These are phyloP conservation scores for Tolmerus cingulatus DNA, from an alignment of 2,888 invertebrate genomes.

Conservation along the genomic window DNA sequence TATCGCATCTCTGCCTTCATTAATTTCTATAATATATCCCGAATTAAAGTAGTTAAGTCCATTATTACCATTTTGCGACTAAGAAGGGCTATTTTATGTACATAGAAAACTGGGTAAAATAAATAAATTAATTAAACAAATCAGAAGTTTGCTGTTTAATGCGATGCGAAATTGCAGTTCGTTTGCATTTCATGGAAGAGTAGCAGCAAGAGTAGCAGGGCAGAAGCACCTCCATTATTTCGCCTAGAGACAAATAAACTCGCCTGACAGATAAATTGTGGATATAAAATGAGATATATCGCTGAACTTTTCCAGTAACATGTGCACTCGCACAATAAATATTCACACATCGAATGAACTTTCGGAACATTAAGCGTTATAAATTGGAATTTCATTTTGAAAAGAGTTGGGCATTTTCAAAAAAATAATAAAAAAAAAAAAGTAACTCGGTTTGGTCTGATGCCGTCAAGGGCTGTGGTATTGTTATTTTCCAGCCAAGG, in stretches of 20 bases:
- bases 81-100: not conserved
- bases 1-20: too few species aligned
- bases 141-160: not conserved
- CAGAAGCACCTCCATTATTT: not conserved
- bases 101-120: not conserved
- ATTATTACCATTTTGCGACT: not conserved
- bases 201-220: not conserved
- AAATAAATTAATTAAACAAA: not conserved
- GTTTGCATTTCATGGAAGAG: not conserved
- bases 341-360: slow-evolving; percentile 34
- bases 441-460: not conserved
- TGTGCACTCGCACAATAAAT: slow-evolving; percentile 32
- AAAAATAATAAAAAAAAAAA: not conserved
- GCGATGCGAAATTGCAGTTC: not conserved
- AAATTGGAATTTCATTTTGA: not conserved
- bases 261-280: slow-evolving; percentile 30
- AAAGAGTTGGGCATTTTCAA: not conserved
- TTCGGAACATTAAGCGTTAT: slow-evolving; percentile 38
- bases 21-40: not conserved
- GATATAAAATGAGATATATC: slow-evolving; percentile 32
- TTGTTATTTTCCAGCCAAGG: not conserved
- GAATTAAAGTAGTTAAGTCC: not conserved
- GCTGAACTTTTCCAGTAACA: slow-evolving; percentile 22
- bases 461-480: not conserved
- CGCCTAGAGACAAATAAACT: slow-evolving; percentile 14